phyloP scores from a whole-genome alignment of 1,140 invertebrate genomes.

The Ips nitidus region DNA sequence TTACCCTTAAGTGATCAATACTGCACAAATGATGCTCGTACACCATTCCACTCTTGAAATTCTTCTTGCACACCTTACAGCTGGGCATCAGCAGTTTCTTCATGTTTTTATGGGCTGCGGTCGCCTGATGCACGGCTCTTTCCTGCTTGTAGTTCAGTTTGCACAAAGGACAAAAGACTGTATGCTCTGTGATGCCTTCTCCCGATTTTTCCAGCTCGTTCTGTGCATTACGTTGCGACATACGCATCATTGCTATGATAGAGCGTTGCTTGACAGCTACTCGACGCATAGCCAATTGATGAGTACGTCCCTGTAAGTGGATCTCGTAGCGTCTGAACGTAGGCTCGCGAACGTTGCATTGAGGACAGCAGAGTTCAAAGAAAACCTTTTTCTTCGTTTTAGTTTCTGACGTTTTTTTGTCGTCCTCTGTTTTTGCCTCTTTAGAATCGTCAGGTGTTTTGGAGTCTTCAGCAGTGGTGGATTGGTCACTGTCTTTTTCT shows the following conservation, averaged over 20 bases:
- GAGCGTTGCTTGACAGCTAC: slow-evolving; percentile 70
- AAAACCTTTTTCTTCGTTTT: slow-evolving; percentile 58
- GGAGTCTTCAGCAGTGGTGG: too few relatives aligned
- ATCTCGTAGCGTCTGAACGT: slow-evolving; percentile 73
- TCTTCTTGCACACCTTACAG: slow-evolving; percentile 69
- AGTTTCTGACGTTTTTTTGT: slow-evolving; percentile 51
- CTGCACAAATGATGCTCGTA: slow-evolving; percentile 80
- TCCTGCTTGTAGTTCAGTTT: slow-evolving; percentile 76
- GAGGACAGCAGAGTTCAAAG: slow-evolving; percentile 72
- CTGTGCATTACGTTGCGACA: slow-evolving; percentile 71
- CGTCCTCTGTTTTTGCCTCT: slow-evolving; percentile 43
- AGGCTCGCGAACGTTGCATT: slow-evolving; percentile 69
- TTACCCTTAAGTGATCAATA: slow-evolving; percentile 75
- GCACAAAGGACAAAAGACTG: slow-evolving; percentile 74
- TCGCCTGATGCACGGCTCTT: slow-evolving; percentile 72
- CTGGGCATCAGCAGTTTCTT: slow-evolving; percentile 79
- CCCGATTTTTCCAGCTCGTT: slow-evolving; percentile 67
- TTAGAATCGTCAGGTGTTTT: slow-evolving; percentile 29
- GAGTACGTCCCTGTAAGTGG: slow-evolving; percentile 63
- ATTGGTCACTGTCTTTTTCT: not conserved
- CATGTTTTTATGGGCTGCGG: slow-evolving; percentile 76
- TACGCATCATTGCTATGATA: slow-evolving; percentile 67
- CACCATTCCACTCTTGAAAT: slow-evolving; percentile 77
- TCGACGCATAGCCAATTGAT: slow-evolving; percentile 69
- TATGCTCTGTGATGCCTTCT: slow-evolving; percentile 63